Evolutionary conservation across 2,113 vertebrate genomes (phyloP).

Genomic region (Lepus europaeus): DNA sequence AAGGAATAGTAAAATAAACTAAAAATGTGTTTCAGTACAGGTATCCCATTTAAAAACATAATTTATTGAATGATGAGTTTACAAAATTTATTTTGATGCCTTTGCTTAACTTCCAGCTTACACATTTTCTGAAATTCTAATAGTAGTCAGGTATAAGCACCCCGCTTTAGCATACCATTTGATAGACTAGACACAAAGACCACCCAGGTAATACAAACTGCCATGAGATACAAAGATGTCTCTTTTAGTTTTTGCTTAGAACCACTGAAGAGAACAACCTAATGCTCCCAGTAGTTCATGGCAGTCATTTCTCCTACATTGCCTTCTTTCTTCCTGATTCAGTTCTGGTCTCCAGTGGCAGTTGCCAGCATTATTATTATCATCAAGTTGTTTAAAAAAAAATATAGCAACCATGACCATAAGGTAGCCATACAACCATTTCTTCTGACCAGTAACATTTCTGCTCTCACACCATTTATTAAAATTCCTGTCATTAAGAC

Average conservation of each 20-base stretch:
- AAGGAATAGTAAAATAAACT: not conserved
- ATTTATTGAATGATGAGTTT: not conserved
- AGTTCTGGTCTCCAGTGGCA: not conserved
- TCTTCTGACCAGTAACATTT: not conserved
- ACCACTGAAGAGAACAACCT: not conserved
- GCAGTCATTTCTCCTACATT: not conserved
- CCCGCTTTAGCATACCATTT: too few species aligned
- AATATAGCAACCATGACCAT: not conserved
- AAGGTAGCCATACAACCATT: not conserved
- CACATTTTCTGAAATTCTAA: not conserved
- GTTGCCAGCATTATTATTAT: not conserved
- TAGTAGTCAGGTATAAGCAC: not conserved
- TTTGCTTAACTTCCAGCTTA: not conserved
- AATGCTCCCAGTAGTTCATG: not conserved
- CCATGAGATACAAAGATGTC: not conserved
- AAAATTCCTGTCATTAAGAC: not conserved
- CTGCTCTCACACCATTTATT: not conserved
- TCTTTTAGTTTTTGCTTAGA: not conserved
- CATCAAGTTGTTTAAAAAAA: not conserved
- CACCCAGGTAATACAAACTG: not conserved
- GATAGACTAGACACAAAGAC: not conserved
- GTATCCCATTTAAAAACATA: not conserved
- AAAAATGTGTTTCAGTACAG: not conserved
- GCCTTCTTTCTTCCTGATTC: conserved; percentile 7
- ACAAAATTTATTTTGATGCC: not conserved